Conservation (phyloP, 2,888 invertebrate species). For the Antheraea yamamai region DNA sequence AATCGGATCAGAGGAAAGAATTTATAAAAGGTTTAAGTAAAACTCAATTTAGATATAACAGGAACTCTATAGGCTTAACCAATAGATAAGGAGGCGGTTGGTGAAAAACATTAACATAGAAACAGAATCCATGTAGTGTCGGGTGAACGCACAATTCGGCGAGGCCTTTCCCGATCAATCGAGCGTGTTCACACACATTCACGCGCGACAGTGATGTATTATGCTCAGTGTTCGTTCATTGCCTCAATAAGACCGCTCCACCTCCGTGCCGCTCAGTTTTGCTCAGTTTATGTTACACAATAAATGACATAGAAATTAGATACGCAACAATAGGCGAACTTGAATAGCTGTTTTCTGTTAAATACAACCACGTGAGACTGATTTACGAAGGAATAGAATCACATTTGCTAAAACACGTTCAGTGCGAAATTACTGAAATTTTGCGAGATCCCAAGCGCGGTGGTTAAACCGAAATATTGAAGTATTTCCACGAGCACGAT, state of each 20-base stretch:
- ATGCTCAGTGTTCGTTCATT: neutral
- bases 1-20: too few species aligned
- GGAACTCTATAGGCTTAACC: neutral
- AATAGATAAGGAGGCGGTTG: neutral
- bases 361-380: too few species aligned
- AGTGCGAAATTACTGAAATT: neutral
- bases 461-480: neutral
- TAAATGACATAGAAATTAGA: neutral
- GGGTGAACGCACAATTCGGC: neutral
- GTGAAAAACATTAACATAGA: neutral
- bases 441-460: neutral
- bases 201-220: neutral
- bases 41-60: neutral
- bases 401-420: neutral
- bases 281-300: neutral
- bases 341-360: too few species aligned
- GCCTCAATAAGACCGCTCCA: neutral
- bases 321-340: neutral
- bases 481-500: neutral
- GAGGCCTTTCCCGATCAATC: neutral
- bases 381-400: too few species aligned
- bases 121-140: neutral
- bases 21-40: too few species aligned
- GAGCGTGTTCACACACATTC: neutral
- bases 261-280: constrained; percentile 1